Evolutionary conservation across 2,113 vertebrate genomes (phyloP).

Genomic region (Greenwoodochromis staneri): DNA sequence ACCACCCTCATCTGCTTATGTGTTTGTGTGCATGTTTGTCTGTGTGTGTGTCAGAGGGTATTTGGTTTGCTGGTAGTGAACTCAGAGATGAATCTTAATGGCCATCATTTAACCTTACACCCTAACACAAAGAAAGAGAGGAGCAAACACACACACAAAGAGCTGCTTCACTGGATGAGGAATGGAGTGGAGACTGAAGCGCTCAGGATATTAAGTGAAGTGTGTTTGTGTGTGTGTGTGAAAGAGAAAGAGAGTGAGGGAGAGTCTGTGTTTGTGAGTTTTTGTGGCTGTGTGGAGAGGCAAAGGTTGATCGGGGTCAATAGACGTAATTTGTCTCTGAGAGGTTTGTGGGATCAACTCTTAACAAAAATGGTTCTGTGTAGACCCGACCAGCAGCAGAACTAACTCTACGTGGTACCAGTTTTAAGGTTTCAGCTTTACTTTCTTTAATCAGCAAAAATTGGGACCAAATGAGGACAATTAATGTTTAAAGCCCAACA

Average conservation of each 20-base stretch:
- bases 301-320: slow-evolving; percentile 43
- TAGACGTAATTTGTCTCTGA: slow-evolving; percentile 27
- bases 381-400: neutral
- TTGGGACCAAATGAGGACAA: neutral
- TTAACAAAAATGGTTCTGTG: neutral
- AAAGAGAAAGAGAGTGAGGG: neutral
- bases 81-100: slow-evolving; percentile 58
- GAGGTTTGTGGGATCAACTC: slow-evolving; percentile 15
- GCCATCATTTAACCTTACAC: slow-evolving; percentile 54
- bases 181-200: slow-evolving; percentile 17
- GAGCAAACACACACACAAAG: neutral
- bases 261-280: neutral
- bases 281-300: neutral
- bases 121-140: neutral
- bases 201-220: slow-evolving; percentile 16
- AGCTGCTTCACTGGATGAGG: slow-evolving; percentile 24
- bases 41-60: neutral
- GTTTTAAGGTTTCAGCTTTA: neutral
- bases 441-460: neutral
- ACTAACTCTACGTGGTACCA: neutral
- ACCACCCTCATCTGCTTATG: neutral
- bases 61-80: slow-evolving; percentile 31
- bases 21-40: neutral
- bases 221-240: neutral
- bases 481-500: neutral